Conservation (phyloP, 2,797 vertebrate genomes). For the Pseudochaenichthys georgianus region DNA sequence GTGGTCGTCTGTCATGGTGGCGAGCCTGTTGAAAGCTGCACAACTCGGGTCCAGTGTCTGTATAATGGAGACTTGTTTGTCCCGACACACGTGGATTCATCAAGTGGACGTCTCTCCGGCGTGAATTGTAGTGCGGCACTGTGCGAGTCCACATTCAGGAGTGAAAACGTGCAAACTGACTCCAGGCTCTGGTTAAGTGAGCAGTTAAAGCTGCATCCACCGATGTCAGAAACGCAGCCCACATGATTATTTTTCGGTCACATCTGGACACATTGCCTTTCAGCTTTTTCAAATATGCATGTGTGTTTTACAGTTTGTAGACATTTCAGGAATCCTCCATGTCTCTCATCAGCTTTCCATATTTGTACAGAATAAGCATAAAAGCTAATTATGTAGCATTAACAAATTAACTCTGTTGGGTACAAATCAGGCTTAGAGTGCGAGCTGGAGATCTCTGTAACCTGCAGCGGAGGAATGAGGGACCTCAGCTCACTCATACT, state of each 20-base stretch:
- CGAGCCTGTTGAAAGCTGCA: conserved; percentile 84
- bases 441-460: conserved; percentile 44
- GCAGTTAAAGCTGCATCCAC: conserved; percentile 47
- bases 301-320: conserved; percentile 45
- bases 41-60: conserved; percentile 71
- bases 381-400: conserved; percentile 63
- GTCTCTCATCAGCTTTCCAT: conserved; percentile 55
- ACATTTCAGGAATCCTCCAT: conserved; percentile 46
- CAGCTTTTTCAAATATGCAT: conserved; percentile 42
- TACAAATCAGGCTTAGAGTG: conserved; percentile 51
- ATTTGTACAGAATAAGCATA: conserved; percentile 59
- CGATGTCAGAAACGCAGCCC: conserved; percentile 66
- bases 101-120: conserved; percentile 61
- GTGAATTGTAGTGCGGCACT: conserved; percentile 56
- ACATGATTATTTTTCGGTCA: conserved; percentile 68
- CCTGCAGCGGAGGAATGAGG: conserved; percentile 59
- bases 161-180: conserved; percentile 55
- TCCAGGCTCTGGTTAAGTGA: conserved; percentile 59
- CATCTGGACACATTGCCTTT: conserved; percentile 62
- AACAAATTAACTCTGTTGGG: conserved; percentile 47
- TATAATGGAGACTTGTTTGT: conserved; percentile 82
- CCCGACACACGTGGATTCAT: conserved; percentile 74
- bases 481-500: conserved; percentile 57
- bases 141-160: conserved; percentile 35
- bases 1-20: conserved; percentile 82